Conservation (phyloP, 2,888 invertebrate species). For the Clepsis dumicolana region DNA sequence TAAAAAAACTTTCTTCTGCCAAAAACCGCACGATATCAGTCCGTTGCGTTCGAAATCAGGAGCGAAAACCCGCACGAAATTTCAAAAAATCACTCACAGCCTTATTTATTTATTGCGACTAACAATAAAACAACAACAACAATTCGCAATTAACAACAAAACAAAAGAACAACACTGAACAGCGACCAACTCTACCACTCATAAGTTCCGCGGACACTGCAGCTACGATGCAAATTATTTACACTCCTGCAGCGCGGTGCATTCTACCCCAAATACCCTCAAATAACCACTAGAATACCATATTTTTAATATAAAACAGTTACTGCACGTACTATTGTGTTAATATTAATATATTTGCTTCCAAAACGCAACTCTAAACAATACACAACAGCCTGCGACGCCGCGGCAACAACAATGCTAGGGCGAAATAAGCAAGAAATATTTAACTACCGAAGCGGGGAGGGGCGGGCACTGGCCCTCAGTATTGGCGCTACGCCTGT, state of each 20-base stretch:
- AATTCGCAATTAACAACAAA: constrained; percentile 53
- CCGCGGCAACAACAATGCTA: constrained; percentile 86
- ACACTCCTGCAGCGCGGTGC: constrained; percentile 74
- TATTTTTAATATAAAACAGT: constrained; percentile 45
- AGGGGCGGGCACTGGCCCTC: constrained; percentile 82
- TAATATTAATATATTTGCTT: constrained; percentile 72
- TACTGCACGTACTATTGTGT: constrained; percentile 49
- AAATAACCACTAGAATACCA: constrained; percentile 40
- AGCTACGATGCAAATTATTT: constrained; percentile 83
- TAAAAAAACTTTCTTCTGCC: constrained; percentile 7
- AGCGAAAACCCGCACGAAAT: constrained; percentile 48
- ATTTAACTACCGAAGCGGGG: constrained; percentile 85
- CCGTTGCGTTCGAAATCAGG: constrained; percentile 47
- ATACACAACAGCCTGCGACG: constrained; percentile 83
- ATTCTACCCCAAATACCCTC: constrained; percentile 56
- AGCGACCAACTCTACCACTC: constrained; percentile 79
- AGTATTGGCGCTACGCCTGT: constrained; percentile 86
- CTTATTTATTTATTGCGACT: constrained; percentile 51
- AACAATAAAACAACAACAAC: constrained; percentile 61
- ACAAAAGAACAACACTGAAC: constrained; percentile 70
- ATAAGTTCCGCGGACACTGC: constrained; percentile 76
- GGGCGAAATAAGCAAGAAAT: constrained; percentile 87
- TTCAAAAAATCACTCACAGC: constrained; percentile 63
- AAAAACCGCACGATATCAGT: constrained; percentile 26
- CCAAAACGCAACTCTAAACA: constrained; percentile 78